Percentiles rank a stretch among this genome's conserved stretches.
phyloP scores from a whole-genome alignment of 1,140 invertebrate genomes.

The Frieseomelitta varia region DNA sequence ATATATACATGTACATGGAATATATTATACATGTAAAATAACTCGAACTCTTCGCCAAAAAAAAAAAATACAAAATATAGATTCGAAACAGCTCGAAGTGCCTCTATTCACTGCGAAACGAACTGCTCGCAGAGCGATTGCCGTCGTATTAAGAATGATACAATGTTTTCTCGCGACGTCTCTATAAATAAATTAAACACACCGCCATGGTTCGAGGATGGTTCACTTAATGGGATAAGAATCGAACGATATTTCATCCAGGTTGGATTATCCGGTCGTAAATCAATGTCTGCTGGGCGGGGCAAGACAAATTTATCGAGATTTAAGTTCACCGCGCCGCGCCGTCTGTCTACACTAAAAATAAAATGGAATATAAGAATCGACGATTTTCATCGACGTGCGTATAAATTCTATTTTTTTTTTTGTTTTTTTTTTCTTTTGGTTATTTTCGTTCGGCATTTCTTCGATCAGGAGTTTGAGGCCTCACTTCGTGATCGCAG shows the following conservation, averaged over 20 bases:
- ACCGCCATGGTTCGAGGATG: background rate
- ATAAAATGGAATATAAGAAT: background rate
- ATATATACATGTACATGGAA: too few relatives aligned
- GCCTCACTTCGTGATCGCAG: too few relatives aligned
- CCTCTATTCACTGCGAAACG: too few relatives aligned
- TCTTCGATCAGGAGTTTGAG: background rate
- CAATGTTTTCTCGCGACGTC: background rate
- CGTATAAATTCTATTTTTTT: background rate
- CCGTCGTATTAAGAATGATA: background rate
- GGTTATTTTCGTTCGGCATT: background rate
- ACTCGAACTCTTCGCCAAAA: too few relatives aligned
- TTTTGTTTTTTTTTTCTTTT: background rate
- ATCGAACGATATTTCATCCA: constrained; percentile 16
- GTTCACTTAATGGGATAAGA: constrained; percentile 11
- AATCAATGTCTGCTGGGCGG: background rate
- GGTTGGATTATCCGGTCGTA: background rate
- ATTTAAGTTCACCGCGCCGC: constrained; percentile 22
- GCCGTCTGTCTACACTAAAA: background rate
- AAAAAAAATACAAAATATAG: too few relatives aligned
- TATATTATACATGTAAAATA: too few relatives aligned
- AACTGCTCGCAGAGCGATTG: too few relatives aligned
- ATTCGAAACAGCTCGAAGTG: too few relatives aligned
- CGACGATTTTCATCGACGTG: background rate
- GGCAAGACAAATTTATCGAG: constrained; percentile 31
- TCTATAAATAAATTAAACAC: constrained; percentile 1